Base-by-base conservation (phyloP, 2,888 invertebrate genomes). In the Philaethria dido region DNA sequence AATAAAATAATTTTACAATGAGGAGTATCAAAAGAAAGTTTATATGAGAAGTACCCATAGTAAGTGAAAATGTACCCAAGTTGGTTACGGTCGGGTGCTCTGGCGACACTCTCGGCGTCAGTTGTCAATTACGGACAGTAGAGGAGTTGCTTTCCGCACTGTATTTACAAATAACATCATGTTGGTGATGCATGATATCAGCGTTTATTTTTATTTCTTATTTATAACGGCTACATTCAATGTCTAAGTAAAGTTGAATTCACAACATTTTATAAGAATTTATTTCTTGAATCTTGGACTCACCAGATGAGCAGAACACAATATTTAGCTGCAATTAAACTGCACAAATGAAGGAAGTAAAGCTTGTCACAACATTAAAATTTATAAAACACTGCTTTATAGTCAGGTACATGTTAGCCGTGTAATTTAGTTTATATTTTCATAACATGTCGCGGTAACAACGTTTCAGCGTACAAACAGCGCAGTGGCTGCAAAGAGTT, bases 301-400 rank as follows among this genome's bases (percentile, higher is more conserved):
- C 63, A 70, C 70, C 65, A 52, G 39, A 29, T 44, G 42, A 42
- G 29, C 29, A 36, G 54, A 45, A 8, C 16, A 45, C 59, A 48
- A 55, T 57, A 62, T 66, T 66, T 66, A 66, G 29, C 48, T 66
- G 54, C 52, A 25, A 42, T 63, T 48, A 55, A 61, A 61, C 54
- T 39, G 60, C 59, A 85, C 82, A 81, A 75, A 76, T 81, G 72
- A 80, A 80, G 75, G 80, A 79, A 84, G 73, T 76, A 80, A 80
- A 76, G 69, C 77, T 78, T 78, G 78, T 82, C 85, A 86, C 83
- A 83, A 80, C 85, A 86, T 85, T 66, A 68, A 63, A 79, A 85
- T 87, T 89, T 86, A 78, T 75, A 77, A 89, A 88, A 88, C 87
- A 90, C 77, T 74, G 64, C 77, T 75, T 79, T 80, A 77, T 75